Conservation (phyloP, 2,113 vertebrate species). For the Sander lucioperca region DNA sequence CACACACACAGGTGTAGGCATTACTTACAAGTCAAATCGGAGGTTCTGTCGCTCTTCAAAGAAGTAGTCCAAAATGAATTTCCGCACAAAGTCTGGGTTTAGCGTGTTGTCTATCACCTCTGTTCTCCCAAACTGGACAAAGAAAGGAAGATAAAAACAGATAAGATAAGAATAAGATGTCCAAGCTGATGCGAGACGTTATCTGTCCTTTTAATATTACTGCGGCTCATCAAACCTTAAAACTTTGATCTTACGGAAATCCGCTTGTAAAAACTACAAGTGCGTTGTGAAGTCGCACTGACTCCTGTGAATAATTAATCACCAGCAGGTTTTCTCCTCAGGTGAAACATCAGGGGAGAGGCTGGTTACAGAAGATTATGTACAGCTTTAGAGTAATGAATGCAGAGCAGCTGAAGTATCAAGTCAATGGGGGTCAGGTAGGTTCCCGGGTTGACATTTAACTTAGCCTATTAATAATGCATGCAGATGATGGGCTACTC, state of each 20-base stretch:
- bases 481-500: conserved; percentile 55
- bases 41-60: conserved; percentile 98
- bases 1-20: neutral
- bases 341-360: conserved; percentile 17
- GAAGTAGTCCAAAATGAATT: conserved; percentile 99
- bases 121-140: conserved; percentile 93
- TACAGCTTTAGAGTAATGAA: conserved; percentile 52
- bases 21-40: conserved; percentile 96
- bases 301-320: conserved; percentile 27
- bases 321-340: conserved; percentile 18
- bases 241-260: neutral
- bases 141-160: conserved; percentile 47
- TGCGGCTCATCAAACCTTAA: neutral
- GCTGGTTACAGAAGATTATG: conserved; percentile 41
- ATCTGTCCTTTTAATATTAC: neutral
- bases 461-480: conserved; percentile 54
- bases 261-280: neutral
- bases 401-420: conserved; percentile 50
- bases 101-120: conserved; percentile 99
- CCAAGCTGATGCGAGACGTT: too few relatives aligned
- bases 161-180: conserved; percentile 26
- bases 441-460: conserved; percentile 65
- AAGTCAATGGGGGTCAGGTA: conserved; percentile 64
- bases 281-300: neutral
- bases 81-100: conserved; percentile 98